These are phyloP conservation scores for Morbakka virulenta DNA, from an alignment of 30 jellyfish, hydroid and myxozoan species.

Conservation along the genomic window DNA sequence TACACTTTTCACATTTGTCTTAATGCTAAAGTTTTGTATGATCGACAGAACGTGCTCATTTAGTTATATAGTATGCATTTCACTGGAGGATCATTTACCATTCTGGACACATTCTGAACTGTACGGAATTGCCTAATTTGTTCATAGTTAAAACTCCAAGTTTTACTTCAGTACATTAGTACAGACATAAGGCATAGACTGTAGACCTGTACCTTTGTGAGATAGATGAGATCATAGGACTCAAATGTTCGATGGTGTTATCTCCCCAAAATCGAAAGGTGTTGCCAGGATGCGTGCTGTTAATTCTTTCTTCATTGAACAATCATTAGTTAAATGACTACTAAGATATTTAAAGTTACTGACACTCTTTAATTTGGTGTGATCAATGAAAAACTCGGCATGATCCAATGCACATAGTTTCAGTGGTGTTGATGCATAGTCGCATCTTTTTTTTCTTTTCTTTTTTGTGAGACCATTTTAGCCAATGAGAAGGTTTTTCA, in stretches of 20 bases:
- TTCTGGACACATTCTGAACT: too few species aligned
- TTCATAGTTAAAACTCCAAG: too few species aligned
- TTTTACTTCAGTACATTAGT: conserved; percentile 6
- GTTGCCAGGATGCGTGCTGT: conserved; percentile 44
- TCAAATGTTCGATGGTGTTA: conserved; percentile 21
- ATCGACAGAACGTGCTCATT: too few species aligned
- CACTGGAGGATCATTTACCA: too few species aligned
- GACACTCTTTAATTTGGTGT: conserved; percentile 35
- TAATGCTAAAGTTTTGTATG: too few species aligned
- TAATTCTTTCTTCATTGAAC: conserved; percentile 36
- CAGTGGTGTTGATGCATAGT: conserved; percentile 47
- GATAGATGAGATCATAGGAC: conserved; percentile 1
- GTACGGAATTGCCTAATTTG: too few species aligned
- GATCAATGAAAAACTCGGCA: conserved; percentile 50
- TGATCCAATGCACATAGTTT: conserved; percentile 56
- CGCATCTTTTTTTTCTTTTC: too few species aligned
- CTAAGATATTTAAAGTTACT: conserved; percentile 44
- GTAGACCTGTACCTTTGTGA: conserved; percentile 25
- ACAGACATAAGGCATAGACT: conserved; percentile 8
- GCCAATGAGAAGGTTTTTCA: conserved; percentile 33
- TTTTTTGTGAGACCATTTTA: conserved; percentile 51
- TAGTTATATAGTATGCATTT: too few species aligned
- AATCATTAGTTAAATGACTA: conserved; percentile 39
- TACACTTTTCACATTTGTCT: too few species aligned
- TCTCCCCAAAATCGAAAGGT: conserved; percentile 12